phyloP scores from a whole-genome alignment of 2,888 invertebrate species.

The Gastracanthus pulcherrimus region DNA sequence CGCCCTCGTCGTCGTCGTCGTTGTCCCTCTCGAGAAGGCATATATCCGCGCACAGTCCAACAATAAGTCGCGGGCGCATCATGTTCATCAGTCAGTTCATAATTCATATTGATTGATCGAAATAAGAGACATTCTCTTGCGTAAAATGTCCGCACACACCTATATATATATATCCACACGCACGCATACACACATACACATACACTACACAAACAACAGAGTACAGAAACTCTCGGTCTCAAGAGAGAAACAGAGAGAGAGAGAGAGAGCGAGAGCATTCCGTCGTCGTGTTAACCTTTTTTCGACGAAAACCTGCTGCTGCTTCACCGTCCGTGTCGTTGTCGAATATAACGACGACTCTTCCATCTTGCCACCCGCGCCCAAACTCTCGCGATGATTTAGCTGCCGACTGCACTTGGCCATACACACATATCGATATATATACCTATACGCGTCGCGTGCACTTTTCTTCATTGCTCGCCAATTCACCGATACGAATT shows the following conservation, averaged over 20 bases:
- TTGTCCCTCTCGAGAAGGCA: constrained; percentile 5
- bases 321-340: not conserved
- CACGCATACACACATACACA: too few relatives aligned
- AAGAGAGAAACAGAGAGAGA: too few relatives aligned
- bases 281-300: constrained; percentile 39
- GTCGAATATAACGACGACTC: constrained; percentile 2
- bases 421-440: too few relatives aligned
- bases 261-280: too few relatives aligned
- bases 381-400: constrained; percentile 18
- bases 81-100: constrained; percentile 51
- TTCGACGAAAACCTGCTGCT: constrained; percentile 15
- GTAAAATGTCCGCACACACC: constrained; percentile 4
- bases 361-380: constrained; percentile 28
- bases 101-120: constrained; percentile 58
- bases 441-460: too few relatives aligned
- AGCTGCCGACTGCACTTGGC: too few relatives aligned
- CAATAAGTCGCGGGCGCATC: constrained; percentile 35
- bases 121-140: constrained; percentile 48
- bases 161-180: not conserved
- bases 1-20: too few relatives aligned
- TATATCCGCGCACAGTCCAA: not conserved
- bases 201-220: too few relatives aligned
- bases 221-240: not conserved
- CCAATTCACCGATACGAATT: constrained; percentile 34
- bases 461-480: constrained; percentile 55